Conservation (phyloP, 2,888 invertebrate species). For the Harmothoe impar region DNA sequence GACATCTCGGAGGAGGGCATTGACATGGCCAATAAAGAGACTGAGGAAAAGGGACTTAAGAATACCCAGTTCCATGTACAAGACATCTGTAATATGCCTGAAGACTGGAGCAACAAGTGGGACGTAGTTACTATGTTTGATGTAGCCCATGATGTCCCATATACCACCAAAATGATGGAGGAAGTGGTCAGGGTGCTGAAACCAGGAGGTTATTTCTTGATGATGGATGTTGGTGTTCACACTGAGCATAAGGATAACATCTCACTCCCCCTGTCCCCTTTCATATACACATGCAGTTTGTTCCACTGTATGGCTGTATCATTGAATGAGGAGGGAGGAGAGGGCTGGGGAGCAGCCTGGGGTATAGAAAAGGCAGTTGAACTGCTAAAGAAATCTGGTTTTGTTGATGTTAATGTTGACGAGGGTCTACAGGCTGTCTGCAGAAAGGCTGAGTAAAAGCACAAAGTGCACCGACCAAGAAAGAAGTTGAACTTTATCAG, state of each 20-base stretch:
- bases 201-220: conserved; percentile 59
- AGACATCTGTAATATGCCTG: conserved; percentile 63
- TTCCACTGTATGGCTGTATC: conserved; percentile 66
- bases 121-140: conserved; percentile 53
- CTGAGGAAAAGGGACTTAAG: neutral
- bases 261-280: neutral
- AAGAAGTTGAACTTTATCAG: no score
- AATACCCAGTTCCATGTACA: conserved; percentile 54
- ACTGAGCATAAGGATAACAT: conserved; percentile 53
- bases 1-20: conserved; percentile 62
- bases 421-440: neutral
- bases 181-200: conserved; percentile 64
- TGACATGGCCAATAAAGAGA: neutral
- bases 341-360: conserved; percentile 65
- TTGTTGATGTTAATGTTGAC: neutral
- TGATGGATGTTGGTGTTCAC: conserved; percentile 55
- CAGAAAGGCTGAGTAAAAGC: neutral
- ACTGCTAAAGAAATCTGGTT: conserved; percentile 60
- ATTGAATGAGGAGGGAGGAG: conserved; percentile 25
- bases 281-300: conserved; percentile 32
- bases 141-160: conserved; percentile 66
- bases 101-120: conserved; percentile 54
- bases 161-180: conserved; percentile 49
- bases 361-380: conserved; percentile 56
- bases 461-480: no score